These are phyloP conservation scores for Trematomus bernacchii DNA, from an alignment of 2,797 vertebrate species.

Conservation along the genomic window DNA sequence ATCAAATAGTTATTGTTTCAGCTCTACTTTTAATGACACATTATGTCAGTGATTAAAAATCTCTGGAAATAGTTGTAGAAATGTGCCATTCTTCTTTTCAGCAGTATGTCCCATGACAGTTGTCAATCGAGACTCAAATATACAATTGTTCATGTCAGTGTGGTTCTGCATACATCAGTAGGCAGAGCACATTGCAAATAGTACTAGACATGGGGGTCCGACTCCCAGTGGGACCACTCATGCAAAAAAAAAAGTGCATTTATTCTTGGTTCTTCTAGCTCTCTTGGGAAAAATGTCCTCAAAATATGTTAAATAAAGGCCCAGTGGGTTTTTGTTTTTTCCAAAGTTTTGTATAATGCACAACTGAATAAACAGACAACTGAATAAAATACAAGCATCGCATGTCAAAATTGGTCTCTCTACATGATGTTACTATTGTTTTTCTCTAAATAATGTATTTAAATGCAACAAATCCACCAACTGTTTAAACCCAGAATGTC, in stretches of 20 bases:
- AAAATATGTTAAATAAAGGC: conserved; percentile 43
- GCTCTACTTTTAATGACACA: neutral
- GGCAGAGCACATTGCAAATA: conserved; percentile 39
- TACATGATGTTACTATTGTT: conserved; percentile 14
- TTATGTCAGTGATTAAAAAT: conserved; percentile 10
- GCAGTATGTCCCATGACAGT: conserved; percentile 9
- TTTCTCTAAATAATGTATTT: neutral
- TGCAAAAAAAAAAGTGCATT: conserved; percentile 28
- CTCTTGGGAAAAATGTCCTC: conserved; percentile 30
- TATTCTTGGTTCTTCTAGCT: conserved; percentile 36
- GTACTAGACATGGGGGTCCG: conserved; percentile 26
- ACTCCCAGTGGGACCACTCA: conserved; percentile 55
- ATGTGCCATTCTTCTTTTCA: conserved; percentile 10
- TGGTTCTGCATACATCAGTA: conserved; percentile 49
- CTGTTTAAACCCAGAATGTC: conserved; percentile 10
- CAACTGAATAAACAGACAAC: conserved; percentile 28
- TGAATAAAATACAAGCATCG: conserved; percentile 28
- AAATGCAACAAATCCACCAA: conserved; percentile 17
- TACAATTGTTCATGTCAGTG: conserved; percentile 40
- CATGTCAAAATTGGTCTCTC: conserved; percentile 13
- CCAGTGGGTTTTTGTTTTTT: neutral
- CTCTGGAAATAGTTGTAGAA: conserved; percentile 1
- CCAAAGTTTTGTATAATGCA: conserved; percentile 17
- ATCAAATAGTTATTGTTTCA: neutral
- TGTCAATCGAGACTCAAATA: conserved; percentile 44